Evolutionary conservation across 2,888 invertebrate species (phyloP).

Genomic region (Harpagoxenus sublaevis): DNA sequence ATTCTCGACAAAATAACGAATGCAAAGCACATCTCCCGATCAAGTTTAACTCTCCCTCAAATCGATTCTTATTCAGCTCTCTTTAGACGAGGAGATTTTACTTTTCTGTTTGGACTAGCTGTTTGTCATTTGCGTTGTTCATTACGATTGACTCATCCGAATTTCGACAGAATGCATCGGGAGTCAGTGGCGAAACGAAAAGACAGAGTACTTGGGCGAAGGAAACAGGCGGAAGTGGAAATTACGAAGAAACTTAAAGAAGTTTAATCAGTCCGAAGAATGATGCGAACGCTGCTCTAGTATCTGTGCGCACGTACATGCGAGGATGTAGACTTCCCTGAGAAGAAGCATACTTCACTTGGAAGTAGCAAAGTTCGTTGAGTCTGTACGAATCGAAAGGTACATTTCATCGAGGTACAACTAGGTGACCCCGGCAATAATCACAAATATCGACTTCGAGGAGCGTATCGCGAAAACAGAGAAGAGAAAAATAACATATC

Average conservation of each 20-base stretch:
- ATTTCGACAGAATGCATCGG: slow-evolving; percentile 25
- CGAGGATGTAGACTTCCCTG: slow-evolving; percentile 23
- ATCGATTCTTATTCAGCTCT: slow-evolving; percentile 36
- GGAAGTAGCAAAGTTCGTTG: slow-evolving; percentile 47
- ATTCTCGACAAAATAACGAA: slow-evolving; percentile 34
- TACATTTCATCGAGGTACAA: slow-evolving; percentile 41
- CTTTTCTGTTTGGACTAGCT: slow-evolving; percentile 34
- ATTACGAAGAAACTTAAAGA: slow-evolving; percentile 50
- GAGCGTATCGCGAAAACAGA: slow-evolving; percentile 25
- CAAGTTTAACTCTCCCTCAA: background rate
- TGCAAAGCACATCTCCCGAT: slow-evolving; percentile 27
- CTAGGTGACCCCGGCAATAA: slow-evolving; percentile 33
- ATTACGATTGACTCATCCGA: slow-evolving; percentile 26
- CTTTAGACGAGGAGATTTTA: slow-evolving; percentile 23
- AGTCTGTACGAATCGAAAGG: slow-evolving; percentile 47
- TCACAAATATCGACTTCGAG: slow-evolving; percentile 44
- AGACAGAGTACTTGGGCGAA: background rate
- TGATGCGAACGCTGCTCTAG: slow-evolving; percentile 40
- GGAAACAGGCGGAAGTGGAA: slow-evolving; percentile 35
- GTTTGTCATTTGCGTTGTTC: slow-evolving; percentile 44
- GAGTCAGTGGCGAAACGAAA: slow-evolving; percentile 12
- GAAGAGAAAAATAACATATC: background rate
- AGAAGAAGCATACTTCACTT: slow-evolving; percentile 49
- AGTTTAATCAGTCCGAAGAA: slow-evolving; percentile 63
- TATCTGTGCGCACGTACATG: slow-evolving; percentile 35